Percentiles rank a stretch among this genome's conserved stretches.
phyloP scores from a whole-genome alignment of 35 echinoderm and acorn worm species.

The Apostichopus japonicus region DNA sequence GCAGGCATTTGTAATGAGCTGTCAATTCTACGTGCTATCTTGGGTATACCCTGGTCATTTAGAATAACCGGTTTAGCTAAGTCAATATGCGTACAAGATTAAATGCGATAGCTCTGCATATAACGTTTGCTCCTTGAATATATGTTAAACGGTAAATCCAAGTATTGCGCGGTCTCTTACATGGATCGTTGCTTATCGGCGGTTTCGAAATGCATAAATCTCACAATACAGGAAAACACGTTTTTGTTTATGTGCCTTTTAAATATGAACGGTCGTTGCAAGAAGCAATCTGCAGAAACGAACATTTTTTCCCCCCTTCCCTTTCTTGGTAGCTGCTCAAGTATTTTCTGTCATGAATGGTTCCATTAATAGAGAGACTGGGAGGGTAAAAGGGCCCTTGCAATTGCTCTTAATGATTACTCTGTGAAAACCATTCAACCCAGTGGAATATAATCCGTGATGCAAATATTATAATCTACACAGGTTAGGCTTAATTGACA shows the following conservation, averaged over 20 bases:
- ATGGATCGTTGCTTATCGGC: neutral
- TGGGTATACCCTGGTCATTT: neutral
- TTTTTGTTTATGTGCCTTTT: neutral
- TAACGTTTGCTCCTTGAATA: neutral
- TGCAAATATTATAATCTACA: neutral
- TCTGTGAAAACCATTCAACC: neutral
- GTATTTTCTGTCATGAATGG: neutral
- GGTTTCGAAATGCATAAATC: neutral
- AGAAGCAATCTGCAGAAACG: neutral
- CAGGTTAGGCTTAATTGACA: neutral
- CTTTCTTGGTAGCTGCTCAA: neutral
- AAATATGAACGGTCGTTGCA: neutral
- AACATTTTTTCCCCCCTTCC: neutral
- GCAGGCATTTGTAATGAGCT: neutral
- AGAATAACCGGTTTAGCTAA: neutral
- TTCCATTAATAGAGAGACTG: neutral
- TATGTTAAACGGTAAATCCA: neutral
- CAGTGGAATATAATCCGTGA: neutral
- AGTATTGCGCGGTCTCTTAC: neutral
- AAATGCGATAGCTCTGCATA: neutral
- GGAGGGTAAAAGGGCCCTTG: neutral
- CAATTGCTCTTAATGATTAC: neutral
- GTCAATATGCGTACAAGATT: conserved; percentile 4
- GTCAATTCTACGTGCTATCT: neutral
- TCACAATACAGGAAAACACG: neutral